These are phyloP conservation scores for Dicranocentrus wangi DNA, from an alignment of 2,888 invertebrate species.

Conservation along the genomic window DNA sequence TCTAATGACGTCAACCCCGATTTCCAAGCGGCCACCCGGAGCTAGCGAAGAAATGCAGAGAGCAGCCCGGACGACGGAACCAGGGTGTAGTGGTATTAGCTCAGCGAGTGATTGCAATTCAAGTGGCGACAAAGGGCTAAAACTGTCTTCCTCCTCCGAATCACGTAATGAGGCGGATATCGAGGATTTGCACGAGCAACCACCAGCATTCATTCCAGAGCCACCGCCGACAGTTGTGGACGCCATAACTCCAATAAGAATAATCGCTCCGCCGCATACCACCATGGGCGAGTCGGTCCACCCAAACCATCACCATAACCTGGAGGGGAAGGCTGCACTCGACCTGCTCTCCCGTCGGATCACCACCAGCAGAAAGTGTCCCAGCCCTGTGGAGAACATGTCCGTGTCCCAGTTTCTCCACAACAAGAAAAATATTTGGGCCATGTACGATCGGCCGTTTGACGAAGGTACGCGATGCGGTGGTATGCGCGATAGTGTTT, in stretches of 20 bases:
- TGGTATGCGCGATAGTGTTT: too few species aligned
- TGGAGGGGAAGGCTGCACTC: conserved; percentile 56
- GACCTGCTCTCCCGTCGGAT: conserved; percentile 62
- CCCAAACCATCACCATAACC: conserved; percentile 33
- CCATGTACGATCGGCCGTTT: conserved; percentile 68
- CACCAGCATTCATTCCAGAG: conserved; percentile 72
- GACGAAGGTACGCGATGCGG: conserved; percentile 63
- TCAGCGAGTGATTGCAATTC: neutral
- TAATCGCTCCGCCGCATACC: conserved; percentile 31
- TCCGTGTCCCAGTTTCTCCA: conserved; percentile 67
- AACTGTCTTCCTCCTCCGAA: conserved; percentile 31
- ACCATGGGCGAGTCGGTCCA: conserved; percentile 12
- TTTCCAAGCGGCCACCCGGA: neutral
- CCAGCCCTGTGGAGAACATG: conserved; percentile 57
- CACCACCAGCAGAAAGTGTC: conserved; percentile 39
- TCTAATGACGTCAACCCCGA: conserved; percentile 59
- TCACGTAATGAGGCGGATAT: conserved; percentile 23
- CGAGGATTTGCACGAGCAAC: conserved; percentile 68
- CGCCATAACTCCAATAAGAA: conserved; percentile 13
- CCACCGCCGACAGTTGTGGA: conserved; percentile 66
- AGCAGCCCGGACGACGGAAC: neutral
- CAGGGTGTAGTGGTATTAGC: too few species aligned
- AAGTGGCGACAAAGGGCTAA: conserved; percentile 14
- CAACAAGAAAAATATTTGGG: conserved; percentile 69
- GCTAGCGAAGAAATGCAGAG: neutral